Evolutionary conservation across 2,888 invertebrate species (phyloP).

Genomic region (Pristionchus mayeri): DNA sequence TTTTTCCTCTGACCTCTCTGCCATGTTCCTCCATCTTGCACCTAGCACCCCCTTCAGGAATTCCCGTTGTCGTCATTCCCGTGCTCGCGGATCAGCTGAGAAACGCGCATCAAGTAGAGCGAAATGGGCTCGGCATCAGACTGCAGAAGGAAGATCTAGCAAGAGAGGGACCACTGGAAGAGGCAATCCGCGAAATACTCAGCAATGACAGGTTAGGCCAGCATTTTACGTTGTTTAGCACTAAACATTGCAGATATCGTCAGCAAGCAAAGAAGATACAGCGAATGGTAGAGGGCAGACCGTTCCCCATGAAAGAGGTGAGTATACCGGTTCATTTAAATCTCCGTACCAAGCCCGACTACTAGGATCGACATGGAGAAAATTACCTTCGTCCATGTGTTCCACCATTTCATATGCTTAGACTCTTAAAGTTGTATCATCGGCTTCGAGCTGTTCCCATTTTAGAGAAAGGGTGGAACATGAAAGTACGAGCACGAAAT

Average conservation of each 20-base stretch:
- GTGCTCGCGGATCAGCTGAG: constrained; percentile 78
- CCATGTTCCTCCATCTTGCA: too few species aligned
- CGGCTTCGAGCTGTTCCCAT: too few species aligned
- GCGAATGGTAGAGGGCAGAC: not conserved
- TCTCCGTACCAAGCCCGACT: too few species aligned
- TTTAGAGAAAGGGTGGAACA: too few species aligned
- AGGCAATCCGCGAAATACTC: not conserved
- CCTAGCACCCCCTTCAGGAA: too few species aligned
- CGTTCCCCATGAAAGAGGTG: not conserved
- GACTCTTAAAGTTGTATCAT: too few species aligned
- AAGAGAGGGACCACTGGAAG: not conserved
- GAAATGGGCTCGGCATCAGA: not conserved
- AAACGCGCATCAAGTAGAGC: constrained; percentile 67
- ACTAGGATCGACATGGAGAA: too few species aligned
- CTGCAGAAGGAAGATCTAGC: not conserved
- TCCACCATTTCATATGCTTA: too few species aligned
- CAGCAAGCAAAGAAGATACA: not conserved
- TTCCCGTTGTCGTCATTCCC: constrained; percentile 77
- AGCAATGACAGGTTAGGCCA: not conserved
- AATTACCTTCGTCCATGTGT: too few species aligned
- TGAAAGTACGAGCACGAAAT: too few species aligned
- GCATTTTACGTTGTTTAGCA: not conserved
- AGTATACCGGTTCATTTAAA: too few species aligned
- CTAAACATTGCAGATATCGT: not conserved
- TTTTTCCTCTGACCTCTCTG: too few species aligned